Base-by-base conservation (phyloP, 2,888 invertebrate genomes). In the Trachelus stipa region DNA sequence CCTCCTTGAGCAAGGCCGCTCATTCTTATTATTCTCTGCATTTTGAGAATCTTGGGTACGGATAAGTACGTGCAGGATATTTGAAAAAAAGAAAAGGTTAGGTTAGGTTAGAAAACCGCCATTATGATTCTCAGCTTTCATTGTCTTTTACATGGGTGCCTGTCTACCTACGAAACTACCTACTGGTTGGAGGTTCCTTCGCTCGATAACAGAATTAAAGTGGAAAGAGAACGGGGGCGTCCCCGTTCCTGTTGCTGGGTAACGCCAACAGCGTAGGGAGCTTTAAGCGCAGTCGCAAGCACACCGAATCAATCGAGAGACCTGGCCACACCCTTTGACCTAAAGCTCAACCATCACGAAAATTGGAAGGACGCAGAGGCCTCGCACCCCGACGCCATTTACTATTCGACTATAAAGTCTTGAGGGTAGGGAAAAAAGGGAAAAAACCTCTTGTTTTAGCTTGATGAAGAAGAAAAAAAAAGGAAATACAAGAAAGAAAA, bases 271-370 rank as follows among this genome's bases (percentile, higher is more conserved):
- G 56, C 56, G 56, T 56, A 56, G 71, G 84, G 86, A 86, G 85
- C 86, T 84, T 86, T 83, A 80, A 86, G 89, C 90, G 90, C 91
- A 90, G 89, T 87, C 88, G 90, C 90, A 80, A 84, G 84, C 86
- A 83, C 85, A 80, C 86, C 89, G 88, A 91, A 91, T 91, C 91
- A 91, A 91, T 91, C 90, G 89, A 88, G 83, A 82, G 83, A 87
- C 83, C 56, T 56, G 56, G 87, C 91, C 91, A 91, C 91, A 91
- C 91, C 91, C 91, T 91, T 90, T 90, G 90, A 90, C 90, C 89
- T 86, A 86, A 88, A 88, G 87, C 88, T 86, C 83, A 80, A 83
- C 88, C 87, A 86, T 85, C 86, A 69, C 81, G 86, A 85, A 71
- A 71, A 71, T 71, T 33, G 33, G 71, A 71, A 34, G 71, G 71